A percentile compares a stretch with the other conserved stretches of the same genome.
phyloP scores from a whole-genome alignment of 2,888 invertebrate species.

The Gandaritis pyraliata region DNA sequence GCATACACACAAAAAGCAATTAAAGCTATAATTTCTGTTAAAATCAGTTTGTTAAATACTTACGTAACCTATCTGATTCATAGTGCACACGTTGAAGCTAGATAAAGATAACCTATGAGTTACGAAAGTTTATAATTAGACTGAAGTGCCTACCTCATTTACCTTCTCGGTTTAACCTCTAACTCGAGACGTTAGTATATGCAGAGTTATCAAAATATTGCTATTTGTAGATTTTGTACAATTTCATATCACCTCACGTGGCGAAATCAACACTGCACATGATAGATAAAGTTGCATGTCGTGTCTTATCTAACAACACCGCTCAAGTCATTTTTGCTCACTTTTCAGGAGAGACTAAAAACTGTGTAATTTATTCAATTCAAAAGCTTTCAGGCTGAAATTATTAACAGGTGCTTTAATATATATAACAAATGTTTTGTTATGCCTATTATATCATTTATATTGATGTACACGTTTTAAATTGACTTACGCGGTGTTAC shows the following conservation, averaged over 20 bases:
- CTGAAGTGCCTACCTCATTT: not conserved
- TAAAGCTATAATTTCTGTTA: constrained; percentile 6
- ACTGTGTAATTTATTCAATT: too few relatives aligned
- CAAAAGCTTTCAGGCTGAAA: too few relatives aligned
- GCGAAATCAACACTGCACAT: not conserved
- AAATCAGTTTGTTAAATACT: not conserved
- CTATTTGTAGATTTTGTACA: not conserved
- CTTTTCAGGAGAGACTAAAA: too few relatives aligned
- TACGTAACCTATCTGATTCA: not conserved
- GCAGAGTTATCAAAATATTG: constrained; percentile 2
- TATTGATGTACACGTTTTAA: too few relatives aligned
- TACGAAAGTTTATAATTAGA: not conserved
- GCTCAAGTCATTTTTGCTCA: too few relatives aligned
- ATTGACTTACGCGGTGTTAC: too few relatives aligned
- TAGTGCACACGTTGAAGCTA: not conserved
- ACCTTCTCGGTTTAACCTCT: not conserved
- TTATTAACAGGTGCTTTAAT: too few relatives aligned
- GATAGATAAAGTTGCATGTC: constrained; percentile 3
- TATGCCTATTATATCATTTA: too few relatives aligned
- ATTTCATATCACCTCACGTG: constrained; percentile 9
- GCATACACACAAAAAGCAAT: not conserved
- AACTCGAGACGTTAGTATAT: not conserved
- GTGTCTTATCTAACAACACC: too few relatives aligned
- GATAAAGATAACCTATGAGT: constrained; percentile 4
- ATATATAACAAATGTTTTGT: too few relatives aligned